Base-by-base conservation (phyloP, 2,113 vertebrate species). In the Lophotis ruficrista region DNA sequence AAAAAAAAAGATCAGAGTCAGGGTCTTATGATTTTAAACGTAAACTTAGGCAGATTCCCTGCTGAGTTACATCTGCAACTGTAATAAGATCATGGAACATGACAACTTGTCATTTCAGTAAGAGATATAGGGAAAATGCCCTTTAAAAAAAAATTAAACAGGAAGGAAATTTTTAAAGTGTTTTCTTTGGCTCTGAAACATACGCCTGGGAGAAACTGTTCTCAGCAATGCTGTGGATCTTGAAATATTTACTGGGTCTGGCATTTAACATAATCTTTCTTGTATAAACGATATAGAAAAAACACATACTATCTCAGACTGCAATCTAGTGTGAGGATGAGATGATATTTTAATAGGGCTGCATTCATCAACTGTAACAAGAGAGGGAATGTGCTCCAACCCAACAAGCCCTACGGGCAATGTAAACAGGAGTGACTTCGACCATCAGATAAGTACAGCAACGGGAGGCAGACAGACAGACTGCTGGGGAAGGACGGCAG, bases 161-260 rank as follows among this genome's bases (percentile, higher is more conserved):
- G 96, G 97, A 96, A 96, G 90, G 94, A 96, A 96, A 97, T 62
- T 95, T 93, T 89, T 62, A 80, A 95, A 89, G 90, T 90, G 85
- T 97, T 97, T 96, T 96, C 88, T 93, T 97, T 97, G 96, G 95
- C 96, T 95, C 89, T 73, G 83, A 94, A 96, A 90, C 91, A 92
- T 94, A 97, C 93, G 94, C 94, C 97, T 16, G 47, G 84, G 92
- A 96, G 94, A 90, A 94, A 94, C 77, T 90, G 87, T 94, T 97
- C 96, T 96, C 87, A 96, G 95, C 90, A 89, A 89, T 56, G 91
- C 94, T 95, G 93, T 83, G 95, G 82, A 94, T 97, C 95, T 94
- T 97, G 97, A 96, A 97, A 96, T 95, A 97, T 95, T 96, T 97
- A 97, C 89, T 95, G 91, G 89, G 76, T 94, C 87, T 97, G 90